Evolutionary conservation across 2,888 invertebrate genomes (phyloP).

Genomic region (Drosophila parthenogenetica): DNA sequence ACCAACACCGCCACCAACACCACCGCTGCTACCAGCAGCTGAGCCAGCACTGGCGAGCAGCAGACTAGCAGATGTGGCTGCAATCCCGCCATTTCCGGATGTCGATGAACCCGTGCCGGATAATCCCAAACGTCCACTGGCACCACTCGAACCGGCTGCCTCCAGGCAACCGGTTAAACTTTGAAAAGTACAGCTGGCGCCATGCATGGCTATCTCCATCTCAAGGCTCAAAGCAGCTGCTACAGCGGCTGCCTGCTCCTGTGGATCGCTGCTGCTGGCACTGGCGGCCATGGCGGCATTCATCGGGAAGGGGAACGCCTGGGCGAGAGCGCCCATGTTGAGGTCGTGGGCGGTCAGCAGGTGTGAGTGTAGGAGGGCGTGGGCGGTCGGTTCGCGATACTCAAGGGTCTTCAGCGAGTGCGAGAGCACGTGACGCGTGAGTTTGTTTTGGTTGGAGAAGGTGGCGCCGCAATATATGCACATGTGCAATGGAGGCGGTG

Average conservation of each 20-base stretch:
- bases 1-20: slow-evolving; percentile 84
- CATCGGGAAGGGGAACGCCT: slow-evolving; percentile 85
- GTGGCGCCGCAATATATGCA: slow-evolving; percentile 96
- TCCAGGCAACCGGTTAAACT: slow-evolving; percentile 75
- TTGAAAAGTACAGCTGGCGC: slow-evolving; percentile 71
- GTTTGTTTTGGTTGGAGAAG: slow-evolving; percentile 95
- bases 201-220: slow-evolving; percentile 78
- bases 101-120: slow-evolving; percentile 84
- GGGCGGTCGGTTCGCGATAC: slow-evolving; percentile 90
- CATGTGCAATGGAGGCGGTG: slow-evolving; percentile 84
- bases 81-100: slow-evolving; percentile 66
- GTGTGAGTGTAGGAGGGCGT: slow-evolving; percentile 88
- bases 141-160: slow-evolving; percentile 56
- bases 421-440: slow-evolving; percentile 94
- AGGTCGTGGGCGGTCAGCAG: slow-evolving; percentile 83
- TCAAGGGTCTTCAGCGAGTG: slow-evolving; percentile 95
- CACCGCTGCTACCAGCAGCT: slow-evolving; percentile 49
- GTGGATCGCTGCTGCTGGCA: slow-evolving; percentile 80
- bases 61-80: slow-evolving; percentile 67
- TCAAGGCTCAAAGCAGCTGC: slow-evolving; percentile 83
- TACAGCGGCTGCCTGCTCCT: slow-evolving; percentile 82
- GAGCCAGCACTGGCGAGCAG: slow-evolving; percentile 53
- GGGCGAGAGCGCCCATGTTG: slow-evolving; percentile 79
- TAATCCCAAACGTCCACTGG: slow-evolving; percentile 60
- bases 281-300: slow-evolving; percentile 82